These are phyloP conservation scores for Psix sp. DNA, from an alignment of 1,140 invertebrate genomes.

Conservation along the genomic window DNA sequence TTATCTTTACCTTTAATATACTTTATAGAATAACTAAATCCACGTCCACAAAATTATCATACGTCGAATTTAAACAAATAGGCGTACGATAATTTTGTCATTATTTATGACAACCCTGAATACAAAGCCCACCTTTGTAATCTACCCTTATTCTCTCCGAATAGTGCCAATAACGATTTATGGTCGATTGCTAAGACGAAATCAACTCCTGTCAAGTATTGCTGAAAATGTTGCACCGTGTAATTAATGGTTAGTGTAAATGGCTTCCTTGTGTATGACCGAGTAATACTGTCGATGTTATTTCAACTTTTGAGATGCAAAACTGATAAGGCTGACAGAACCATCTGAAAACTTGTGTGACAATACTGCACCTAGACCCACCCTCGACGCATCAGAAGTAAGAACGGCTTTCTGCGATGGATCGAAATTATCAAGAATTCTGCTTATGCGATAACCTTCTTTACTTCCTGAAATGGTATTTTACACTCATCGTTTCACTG, in stretches of 20 bases:
- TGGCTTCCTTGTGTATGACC: constrained; percentile 78
- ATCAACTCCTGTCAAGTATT: constrained; percentile 72
- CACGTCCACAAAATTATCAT: no score
- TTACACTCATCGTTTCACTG: constrained; percentile 56
- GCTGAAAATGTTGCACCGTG: constrained; percentile 76
- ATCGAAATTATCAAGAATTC: constrained; percentile 62
- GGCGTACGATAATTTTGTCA: no score
- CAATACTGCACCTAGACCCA: constrained; percentile 51
- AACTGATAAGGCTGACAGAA: constrained; percentile 67
- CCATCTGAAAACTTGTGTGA: constrained; percentile 53
- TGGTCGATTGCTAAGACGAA: constrained; percentile 74
- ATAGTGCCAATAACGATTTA: constrained; percentile 69
- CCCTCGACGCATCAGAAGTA: constrained; percentile 60
- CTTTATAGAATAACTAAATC: constrained; percentile 62
- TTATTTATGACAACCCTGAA: no score
- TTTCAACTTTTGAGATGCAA: constrained; percentile 70
- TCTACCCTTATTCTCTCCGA: constrained; percentile 62
- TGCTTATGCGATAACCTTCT: constrained; percentile 59
- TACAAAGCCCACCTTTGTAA: constrained; percentile 63
- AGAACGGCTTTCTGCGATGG: constrained; percentile 54
- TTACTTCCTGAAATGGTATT: constrained; percentile 61
- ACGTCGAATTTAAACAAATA: no score
- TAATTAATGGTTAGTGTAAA: constrained; percentile 76
- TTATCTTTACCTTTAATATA: constrained; percentile 60
- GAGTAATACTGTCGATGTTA: constrained; percentile 73